Percentiles rank a stretch among this genome's conserved stretches.
These are phyloP conservation scores for Clytia hemisphaerica DNA, from an alignment of 30 jellyfish, hydroid and myxozoan species.

Conservation along the genomic window DNA sequence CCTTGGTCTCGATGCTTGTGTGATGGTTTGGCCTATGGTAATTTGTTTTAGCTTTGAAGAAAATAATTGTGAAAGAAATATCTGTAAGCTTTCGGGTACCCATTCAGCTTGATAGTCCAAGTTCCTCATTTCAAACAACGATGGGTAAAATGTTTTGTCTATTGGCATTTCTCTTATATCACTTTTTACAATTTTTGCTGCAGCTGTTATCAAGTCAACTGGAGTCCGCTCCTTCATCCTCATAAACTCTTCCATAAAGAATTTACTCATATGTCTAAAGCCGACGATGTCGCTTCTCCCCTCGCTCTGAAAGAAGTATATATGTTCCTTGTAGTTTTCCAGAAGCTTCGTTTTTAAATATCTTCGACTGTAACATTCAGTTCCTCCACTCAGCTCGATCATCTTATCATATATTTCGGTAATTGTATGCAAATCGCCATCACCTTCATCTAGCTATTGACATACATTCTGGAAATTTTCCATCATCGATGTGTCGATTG, in stretches of 20 bases:
- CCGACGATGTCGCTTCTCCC: constrained; percentile 27
- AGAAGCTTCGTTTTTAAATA: constrained; percentile 13
- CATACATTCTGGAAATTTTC: constrained; percentile 20
- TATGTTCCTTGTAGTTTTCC: constrained; percentile 29
- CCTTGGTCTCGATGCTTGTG: constrained; percentile 46
- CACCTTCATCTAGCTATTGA: constrained; percentile 45
- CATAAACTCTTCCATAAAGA: constrained; percentile 2
- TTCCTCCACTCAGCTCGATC: constrained; percentile 2
- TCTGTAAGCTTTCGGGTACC: constrained; percentile 35
- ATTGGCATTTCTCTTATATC: constrained; percentile 36
- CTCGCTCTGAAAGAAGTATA: constrained; percentile 21
- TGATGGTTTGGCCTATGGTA: constrained; percentile 35
- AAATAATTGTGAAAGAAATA: not conserved
- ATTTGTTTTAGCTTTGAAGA: constrained; percentile 21
- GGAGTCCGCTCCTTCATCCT: not conserved
- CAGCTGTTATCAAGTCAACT: constrained; percentile 29
- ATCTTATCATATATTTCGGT: constrained; percentile 17
- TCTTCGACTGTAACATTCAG: constrained; percentile 12
- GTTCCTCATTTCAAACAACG: constrained; percentile 13
- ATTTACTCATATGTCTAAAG: constrained; percentile 50
- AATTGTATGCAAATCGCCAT: constrained; percentile 30
- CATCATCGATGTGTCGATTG: constrained; percentile 9
- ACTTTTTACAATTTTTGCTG: constrained; percentile 30
- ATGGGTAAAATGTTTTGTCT: not conserved
- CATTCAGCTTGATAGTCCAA: constrained; percentile 9